These are phyloP conservation scores for Pteronura brasiliensis DNA, from an alignment of 2,113 vertebrate genomes.

Conservation along the genomic window DNA sequence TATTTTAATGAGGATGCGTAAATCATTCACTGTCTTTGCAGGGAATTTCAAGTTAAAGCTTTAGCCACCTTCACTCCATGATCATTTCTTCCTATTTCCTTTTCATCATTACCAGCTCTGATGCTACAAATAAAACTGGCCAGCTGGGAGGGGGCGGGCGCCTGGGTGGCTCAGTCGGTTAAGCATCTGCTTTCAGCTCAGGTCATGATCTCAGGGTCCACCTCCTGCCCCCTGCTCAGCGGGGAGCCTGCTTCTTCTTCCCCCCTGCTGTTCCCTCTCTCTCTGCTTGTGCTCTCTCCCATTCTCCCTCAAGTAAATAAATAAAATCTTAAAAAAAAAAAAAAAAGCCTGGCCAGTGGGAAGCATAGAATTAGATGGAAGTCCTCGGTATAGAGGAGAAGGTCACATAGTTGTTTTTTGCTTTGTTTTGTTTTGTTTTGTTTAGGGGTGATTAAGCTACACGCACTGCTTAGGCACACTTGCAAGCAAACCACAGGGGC, in stretches of 20 bases:
- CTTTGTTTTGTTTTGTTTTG: too few species aligned
- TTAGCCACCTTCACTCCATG: not conserved
- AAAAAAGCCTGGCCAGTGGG: not conserved
- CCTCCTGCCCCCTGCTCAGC: not conserved
- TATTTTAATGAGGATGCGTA: not conserved
- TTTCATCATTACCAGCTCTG: slow-evolving; percentile 13
- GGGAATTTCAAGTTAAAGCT: not conserved
- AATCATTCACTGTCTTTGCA: not conserved
- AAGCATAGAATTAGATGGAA: not conserved
- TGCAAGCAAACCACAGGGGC: not conserved
- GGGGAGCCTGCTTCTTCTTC: not conserved
- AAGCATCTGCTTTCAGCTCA: not conserved
- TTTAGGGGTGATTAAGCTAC: not conserved
- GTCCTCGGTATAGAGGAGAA: not conserved
- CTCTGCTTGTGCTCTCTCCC: not conserved
- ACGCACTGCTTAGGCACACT: not conserved
- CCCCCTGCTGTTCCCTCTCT: not conserved
- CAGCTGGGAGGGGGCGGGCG: not conserved
- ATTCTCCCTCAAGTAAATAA: not conserved
- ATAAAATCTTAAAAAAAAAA: not conserved
- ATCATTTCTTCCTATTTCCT: slow-evolving; percentile 1
- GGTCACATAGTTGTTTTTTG: not conserved
- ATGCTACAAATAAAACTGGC: not conserved
- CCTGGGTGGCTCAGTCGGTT: not conserved
- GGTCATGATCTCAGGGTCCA: not conserved